Conservation (phyloP, 2,113 vertebrate species). For the Phrynosoma platyrhinos region DNA sequence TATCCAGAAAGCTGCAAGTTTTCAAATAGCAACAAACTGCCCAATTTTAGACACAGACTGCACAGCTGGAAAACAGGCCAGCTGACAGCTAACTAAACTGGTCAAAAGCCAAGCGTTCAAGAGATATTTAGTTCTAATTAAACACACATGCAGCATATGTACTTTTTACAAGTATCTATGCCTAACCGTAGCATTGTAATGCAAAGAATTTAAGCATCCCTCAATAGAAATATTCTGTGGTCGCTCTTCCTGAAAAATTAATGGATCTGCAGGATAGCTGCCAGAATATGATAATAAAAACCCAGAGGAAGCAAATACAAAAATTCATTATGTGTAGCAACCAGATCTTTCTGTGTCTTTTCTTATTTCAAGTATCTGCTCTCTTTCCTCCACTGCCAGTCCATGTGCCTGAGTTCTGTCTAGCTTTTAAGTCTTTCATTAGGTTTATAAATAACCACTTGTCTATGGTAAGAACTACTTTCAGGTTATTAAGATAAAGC, state of each 20-base stretch:
- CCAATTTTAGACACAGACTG: not conserved
- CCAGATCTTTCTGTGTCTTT: not conserved
- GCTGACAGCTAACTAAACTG: not conserved
- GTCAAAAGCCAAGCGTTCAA: not conserved
- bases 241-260: conserved; percentile 21
- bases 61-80: conserved; percentile 1
- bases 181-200: not conserved
- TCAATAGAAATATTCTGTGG: not conserved
- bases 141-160: not conserved
- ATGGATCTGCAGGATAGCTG: conserved; percentile 14
- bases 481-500: not conserved
- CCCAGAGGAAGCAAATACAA: not conserved
- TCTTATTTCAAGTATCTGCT: not conserved
- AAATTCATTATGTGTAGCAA: conserved; percentile 16
- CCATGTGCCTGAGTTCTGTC: conserved; percentile 2
- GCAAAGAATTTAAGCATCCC: not conserved
- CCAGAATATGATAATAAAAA: conserved; percentile 7
- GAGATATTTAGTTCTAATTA: conserved; percentile 20
- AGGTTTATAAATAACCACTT: not conserved
- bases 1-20: not conserved
- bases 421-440: conserved; percentile 3
- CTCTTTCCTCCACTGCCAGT: not conserved
- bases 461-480: not conserved
- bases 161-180: conserved; percentile 1
- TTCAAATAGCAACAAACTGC: not conserved